phyloP scores from a whole-genome alignment of 1,140 invertebrate genomes.

The Euwallacea similis region DNA sequence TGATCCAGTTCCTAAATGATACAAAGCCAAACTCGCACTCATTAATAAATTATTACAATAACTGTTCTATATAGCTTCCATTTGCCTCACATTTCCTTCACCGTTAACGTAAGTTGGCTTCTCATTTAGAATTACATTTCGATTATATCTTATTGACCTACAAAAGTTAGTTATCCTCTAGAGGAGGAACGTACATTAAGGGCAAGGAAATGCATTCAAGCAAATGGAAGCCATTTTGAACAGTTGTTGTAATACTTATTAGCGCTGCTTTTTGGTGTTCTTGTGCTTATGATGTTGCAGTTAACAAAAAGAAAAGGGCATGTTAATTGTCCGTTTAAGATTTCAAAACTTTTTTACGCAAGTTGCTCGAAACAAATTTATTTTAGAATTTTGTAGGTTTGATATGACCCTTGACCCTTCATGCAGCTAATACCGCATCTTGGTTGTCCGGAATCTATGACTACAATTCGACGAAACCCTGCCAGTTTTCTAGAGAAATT shows the following conservation, averaged over 20 bases:
- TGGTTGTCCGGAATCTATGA: too few relatives aligned
- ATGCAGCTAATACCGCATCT: too few relatives aligned
- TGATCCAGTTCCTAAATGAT: neutral
- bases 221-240: constrained; percentile 1
- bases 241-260: neutral
- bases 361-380: too few relatives aligned
- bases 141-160: neutral
- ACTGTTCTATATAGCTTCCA: neutral
- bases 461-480: too few relatives aligned
- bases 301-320: too few relatives aligned
- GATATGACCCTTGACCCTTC: too few relatives aligned
- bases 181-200: neutral
- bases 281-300: too few relatives aligned
- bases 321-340: too few relatives aligned
- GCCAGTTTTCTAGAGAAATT: too few relatives aligned
- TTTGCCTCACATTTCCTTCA: neutral
- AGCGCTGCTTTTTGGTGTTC: too few relatives aligned
- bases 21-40: neutral
- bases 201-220: neutral
- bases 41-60: neutral
- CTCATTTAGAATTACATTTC: neutral
- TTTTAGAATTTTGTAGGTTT: too few relatives aligned
- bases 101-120: neutral
- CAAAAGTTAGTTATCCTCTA: neutral
- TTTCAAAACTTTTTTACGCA: too few relatives aligned